These are phyloP conservation scores for Lacerta viridis DNA, from an alignment of 2,797 vertebrate species.

Conservation along the genomic window DNA sequence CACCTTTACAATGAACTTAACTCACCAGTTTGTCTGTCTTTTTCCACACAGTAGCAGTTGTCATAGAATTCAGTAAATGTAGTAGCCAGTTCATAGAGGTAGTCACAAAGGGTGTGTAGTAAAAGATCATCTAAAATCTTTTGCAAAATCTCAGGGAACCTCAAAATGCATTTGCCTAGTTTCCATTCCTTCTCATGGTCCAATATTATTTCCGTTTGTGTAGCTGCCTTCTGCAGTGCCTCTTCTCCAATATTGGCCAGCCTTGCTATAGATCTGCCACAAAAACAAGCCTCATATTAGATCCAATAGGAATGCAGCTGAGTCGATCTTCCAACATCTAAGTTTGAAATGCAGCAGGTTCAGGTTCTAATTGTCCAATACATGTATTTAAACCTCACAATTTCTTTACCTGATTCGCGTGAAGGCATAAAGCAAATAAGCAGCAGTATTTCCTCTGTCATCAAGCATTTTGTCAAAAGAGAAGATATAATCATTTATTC, in stretches of 20 bases:
- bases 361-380: neutral
- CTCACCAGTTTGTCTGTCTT: constrained; percentile 94
- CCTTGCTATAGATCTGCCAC: constrained; percentile 91
- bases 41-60: constrained; percentile 98
- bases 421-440: constrained; percentile 95
- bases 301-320: neutral
- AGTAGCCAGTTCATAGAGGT: constrained; percentile 96
- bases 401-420: constrained; percentile 91
- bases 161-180: constrained; percentile 92
- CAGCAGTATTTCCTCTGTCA: constrained; percentile 96
- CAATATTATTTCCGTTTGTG: constrained; percentile 86
- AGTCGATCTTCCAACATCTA: too few species aligned
- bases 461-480: constrained; percentile 99
- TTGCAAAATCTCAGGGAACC: constrained; percentile 94
- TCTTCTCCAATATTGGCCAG: constrained; percentile 89
- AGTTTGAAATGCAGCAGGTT: neutral
- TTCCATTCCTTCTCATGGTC: constrained; percentile 98
- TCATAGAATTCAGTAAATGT: constrained; percentile 99
- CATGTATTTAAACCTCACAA: neutral
- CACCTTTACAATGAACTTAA: neutral
- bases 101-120: constrained; percentile 94
- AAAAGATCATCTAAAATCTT: constrained; percentile 95
- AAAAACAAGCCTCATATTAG: constrained; percentile 1
- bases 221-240: constrained; percentile 86
- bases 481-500: constrained; percentile 96